Percentiles rank a stretch among this genome's conserved stretches.
Evolutionary conservation across 2,113 vertebrate species (phyloP).

Genomic region (Brachyhypopomus gauderio): DNA sequence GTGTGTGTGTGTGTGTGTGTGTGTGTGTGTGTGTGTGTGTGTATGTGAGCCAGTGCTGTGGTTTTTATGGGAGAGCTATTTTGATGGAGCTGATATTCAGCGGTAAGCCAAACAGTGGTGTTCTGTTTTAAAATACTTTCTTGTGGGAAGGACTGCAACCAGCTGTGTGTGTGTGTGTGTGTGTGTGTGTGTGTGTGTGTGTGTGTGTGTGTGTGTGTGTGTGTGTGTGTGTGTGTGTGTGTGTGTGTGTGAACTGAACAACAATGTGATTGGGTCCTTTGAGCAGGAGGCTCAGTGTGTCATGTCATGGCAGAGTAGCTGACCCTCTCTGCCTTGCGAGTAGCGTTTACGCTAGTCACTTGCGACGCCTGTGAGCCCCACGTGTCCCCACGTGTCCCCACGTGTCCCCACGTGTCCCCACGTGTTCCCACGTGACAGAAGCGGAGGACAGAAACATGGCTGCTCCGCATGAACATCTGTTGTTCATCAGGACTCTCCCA

Average conservation of each 20-base stretch:
- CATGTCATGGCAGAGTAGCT: not conserved
- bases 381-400: not conserved
- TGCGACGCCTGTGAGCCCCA: too few relatives aligned
- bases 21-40: too few relatives aligned
- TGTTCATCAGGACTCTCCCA: too few relatives aligned
- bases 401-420: not conserved
- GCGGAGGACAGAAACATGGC: too few relatives aligned
- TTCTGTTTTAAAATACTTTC: conserved; percentile 46
- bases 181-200: not conserved
- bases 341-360: too few relatives aligned
- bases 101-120: conserved; percentile 16
- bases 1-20: not conserved
- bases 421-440: not conserved
- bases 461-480: too few relatives aligned
- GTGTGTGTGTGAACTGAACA: too few relatives aligned
- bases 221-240: conserved; percentile 20
- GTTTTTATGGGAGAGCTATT: conserved; percentile 52
- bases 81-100: conserved; percentile 37
- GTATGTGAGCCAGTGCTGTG: not conserved
- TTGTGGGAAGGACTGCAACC: conserved; percentile 34
- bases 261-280: conserved; percentile 6
- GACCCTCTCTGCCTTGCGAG: not conserved
- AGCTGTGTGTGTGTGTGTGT: conserved; percentile 39
- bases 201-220: conserved; percentile 23
- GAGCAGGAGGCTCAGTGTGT: not conserved